phyloP scores from a whole-genome alignment of 2,797 vertebrate genomes.

The Harpagifer antarcticus region DNA sequence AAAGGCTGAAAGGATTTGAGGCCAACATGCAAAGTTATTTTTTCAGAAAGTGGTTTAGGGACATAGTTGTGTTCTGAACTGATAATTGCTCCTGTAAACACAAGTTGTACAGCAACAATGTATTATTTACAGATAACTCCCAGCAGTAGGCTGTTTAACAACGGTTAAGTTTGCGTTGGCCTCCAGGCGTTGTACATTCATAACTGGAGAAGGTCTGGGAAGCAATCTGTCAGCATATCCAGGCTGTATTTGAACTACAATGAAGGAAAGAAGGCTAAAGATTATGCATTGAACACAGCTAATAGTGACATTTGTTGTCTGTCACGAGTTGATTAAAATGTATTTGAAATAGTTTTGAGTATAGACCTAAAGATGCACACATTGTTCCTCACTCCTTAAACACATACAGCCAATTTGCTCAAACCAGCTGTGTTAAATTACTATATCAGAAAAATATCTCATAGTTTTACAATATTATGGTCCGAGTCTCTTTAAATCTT shows the following conservation, averaged over 20 bases:
- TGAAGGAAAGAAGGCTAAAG: conserved; percentile 31
- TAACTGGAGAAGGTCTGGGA: conserved; percentile 44
- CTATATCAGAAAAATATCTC: not conserved
- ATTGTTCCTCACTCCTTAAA: not conserved
- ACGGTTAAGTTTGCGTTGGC: conserved; percentile 57
- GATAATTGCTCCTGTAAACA: conserved; percentile 78
- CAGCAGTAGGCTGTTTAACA: conserved; percentile 69
- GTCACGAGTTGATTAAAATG: conserved; percentile 29
- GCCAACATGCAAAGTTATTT: not conserved
- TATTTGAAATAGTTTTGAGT: conserved; percentile 14
- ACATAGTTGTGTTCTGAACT: conserved; percentile 49
- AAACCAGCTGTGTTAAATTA: not conserved
- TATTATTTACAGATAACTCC: conserved; percentile 75
- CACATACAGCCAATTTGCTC: not conserved
- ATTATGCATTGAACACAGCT: conserved; percentile 35
- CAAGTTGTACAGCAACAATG: conserved; percentile 62
- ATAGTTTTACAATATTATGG: not conserved
- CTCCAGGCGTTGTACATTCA: conserved; percentile 55
- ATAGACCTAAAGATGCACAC: conserved; percentile 13
- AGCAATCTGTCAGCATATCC: conserved; percentile 43
- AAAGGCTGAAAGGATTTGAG: not conserved
- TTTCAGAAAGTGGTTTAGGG: conserved; percentile 37
- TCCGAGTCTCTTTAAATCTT: not conserved
- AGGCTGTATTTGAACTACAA: conserved; percentile 26
- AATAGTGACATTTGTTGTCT: conserved; percentile 14